phyloP scores from a whole-genome alignment of 2,888 invertebrate species.

The Lepeophtheirus nordmannii region DNA sequence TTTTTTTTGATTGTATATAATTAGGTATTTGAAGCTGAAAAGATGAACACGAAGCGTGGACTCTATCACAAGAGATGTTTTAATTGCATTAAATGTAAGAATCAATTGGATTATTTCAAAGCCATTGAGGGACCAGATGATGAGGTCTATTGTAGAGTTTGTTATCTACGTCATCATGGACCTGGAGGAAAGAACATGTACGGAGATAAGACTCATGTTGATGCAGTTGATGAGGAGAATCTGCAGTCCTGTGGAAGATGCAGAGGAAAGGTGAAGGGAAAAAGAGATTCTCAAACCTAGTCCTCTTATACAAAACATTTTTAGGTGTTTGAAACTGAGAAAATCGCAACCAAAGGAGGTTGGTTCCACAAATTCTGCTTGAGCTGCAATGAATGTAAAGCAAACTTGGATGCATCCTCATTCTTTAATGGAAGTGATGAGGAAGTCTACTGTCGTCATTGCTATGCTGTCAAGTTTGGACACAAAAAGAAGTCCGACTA shows the following conservation, averaged over 20 bases:
- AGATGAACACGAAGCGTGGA: slow-evolving; percentile 24
- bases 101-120: slow-evolving; percentile 14
- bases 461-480: slow-evolving; percentile 38
- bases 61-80: slow-evolving; percentile 24
- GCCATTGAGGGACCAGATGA: slow-evolving; percentile 25
- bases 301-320: too few species aligned
- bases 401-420: slow-evolving; percentile 21
- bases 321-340: slow-evolving; percentile 21
- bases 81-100: slow-evolving; percentile 17
- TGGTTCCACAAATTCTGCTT: slow-evolving; percentile 19
- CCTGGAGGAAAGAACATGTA: slow-evolving; percentile 22
- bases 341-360: slow-evolving; percentile 13
- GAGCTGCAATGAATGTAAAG: slow-evolving; percentile 22
- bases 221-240: background rate
- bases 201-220: slow-evolving; percentile 17
- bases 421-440: slow-evolving; percentile 32
- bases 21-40: slow-evolving; percentile 24
- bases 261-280: slow-evolving; percentile 9
- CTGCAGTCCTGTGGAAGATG: slow-evolving; percentile 21
- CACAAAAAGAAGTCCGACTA: slow-evolving; percentile 32
- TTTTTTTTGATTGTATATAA: background rate
- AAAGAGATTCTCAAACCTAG: too few species aligned
- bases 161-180: slow-evolving; percentile 10
- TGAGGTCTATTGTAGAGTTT: slow-evolving; percentile 23
- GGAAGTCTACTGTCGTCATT: slow-evolving; percentile 35